Evolutionary conservation across 2,113 vertebrate genomes (phyloP).

Genomic region (Rhodinocichla rosea): DNA sequence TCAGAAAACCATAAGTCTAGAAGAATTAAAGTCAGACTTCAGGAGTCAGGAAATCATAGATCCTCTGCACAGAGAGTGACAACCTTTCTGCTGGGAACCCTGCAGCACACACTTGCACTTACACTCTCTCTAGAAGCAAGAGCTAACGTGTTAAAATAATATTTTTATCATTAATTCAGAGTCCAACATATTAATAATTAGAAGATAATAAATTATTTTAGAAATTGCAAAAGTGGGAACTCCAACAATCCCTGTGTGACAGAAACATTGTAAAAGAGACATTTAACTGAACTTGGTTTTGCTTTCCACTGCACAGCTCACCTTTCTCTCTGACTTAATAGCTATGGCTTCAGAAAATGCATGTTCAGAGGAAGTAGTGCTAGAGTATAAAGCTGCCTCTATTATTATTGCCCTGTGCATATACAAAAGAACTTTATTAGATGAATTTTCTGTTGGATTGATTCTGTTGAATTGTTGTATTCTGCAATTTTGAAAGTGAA

Average conservation of each 20-base stretch:
- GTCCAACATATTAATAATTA: not conserved
- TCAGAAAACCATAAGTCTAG: not conserved
- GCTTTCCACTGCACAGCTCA: not conserved
- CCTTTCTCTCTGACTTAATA: not conserved
- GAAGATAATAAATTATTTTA: not conserved
- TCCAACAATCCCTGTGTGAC: not conserved
- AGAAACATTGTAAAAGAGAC: not conserved
- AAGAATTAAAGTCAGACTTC: not conserved
- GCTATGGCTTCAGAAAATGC: not conserved
- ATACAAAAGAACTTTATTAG: not conserved
- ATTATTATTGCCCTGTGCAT: not conserved
- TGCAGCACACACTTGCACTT: not conserved
- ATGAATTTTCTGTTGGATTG: not conserved
- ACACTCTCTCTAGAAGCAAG: not conserved
- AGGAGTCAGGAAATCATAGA: not conserved
- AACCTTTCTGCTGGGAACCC: not conserved
- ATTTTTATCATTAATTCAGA: not conserved
- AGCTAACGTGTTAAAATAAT: not conserved
- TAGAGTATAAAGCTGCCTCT: not conserved
- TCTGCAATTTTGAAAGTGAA: not conserved
- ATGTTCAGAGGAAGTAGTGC: not conserved
- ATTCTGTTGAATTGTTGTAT: not conserved
- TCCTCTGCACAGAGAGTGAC: rapidly evolving
- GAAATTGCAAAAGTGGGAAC: not conserved
- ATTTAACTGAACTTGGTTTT: not conserved